Evolutionary conservation across 2,113 vertebrate species (phyloP).

Genomic region (Oriolus oriolus): DNA sequence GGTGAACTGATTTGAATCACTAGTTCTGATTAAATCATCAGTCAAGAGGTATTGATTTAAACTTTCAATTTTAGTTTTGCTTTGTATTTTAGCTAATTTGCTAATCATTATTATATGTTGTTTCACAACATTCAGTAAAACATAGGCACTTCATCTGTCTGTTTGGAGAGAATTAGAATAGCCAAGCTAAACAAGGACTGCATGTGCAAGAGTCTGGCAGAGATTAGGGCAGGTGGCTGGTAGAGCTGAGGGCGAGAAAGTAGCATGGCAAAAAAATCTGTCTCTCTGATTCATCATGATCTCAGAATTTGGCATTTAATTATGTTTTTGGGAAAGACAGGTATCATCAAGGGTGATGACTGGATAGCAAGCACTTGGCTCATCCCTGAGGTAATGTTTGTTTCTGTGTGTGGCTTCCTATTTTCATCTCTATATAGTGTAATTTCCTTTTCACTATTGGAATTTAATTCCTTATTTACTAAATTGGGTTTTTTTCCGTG

Average conservation of each 20-base stretch:
- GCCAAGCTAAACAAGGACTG: background rate
- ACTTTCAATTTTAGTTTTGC: background rate
- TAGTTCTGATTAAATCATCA: background rate
- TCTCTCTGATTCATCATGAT: background rate
- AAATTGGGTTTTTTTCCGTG: background rate
- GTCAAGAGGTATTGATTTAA: background rate
- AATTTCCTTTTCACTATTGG: background rate
- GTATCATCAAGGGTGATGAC: background rate
- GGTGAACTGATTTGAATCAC: background rate
- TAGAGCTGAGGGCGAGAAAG: background rate
- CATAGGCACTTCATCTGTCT: background rate
- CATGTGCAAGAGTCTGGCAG: background rate
- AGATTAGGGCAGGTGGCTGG: background rate
- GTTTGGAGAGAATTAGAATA: background rate
- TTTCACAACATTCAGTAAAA: background rate
- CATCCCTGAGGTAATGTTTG: background rate
- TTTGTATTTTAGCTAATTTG: background rate
- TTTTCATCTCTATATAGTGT: background rate
- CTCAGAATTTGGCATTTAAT: background rate
- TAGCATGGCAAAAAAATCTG: background rate
- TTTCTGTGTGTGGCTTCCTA: background rate
- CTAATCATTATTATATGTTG: background rate
- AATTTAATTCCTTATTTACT: background rate
- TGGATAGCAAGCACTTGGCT: background rate
- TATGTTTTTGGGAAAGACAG: background rate